A percentile compares a stretch with the other conserved stretches of the same genome.
phyloP scores from a whole-genome alignment of 1,140 invertebrate species.

The Drosophila pectinifera region DNA sequence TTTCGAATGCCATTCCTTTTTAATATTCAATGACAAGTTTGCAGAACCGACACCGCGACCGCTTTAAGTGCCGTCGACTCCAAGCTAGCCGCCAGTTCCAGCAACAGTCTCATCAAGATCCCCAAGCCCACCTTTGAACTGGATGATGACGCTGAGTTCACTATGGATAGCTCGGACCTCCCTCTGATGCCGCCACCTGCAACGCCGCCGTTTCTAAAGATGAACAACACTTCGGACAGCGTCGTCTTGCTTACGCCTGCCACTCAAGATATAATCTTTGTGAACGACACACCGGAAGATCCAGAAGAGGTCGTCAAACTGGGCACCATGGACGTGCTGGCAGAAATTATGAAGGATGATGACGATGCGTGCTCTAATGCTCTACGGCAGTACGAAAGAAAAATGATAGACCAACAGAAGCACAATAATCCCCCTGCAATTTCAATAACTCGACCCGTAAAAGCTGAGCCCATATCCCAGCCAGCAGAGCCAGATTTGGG shows the following conservation, averaged over 20 bases:
- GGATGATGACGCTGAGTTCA: conserved; percentile 36
- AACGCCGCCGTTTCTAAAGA: conserved; percentile 27
- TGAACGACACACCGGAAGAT: conserved; percentile 64
- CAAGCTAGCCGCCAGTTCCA: conserved; percentile 1
- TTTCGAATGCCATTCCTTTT: neutral
- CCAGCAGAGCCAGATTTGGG: conserved; percentile 18
- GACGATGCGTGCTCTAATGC: conserved; percentile 49
- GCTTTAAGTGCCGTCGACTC: conserved; percentile 23
- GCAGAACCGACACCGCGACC: conserved; percentile 55
- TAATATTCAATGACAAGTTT: conserved; percentile 53
- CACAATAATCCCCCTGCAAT: neutral
- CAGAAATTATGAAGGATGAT: conserved; percentile 62
- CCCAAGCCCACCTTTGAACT: conserved; percentile 43
- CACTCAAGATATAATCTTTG: conserved; percentile 76
- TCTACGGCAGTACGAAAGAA: conserved; percentile 44
- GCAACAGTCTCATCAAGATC: conserved; percentile 14
- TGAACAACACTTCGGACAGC: conserved; percentile 47
- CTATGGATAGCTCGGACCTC: neutral
- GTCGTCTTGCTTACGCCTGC: conserved; percentile 64
- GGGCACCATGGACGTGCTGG: conserved; percentile 69
- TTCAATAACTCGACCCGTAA: conserved; percentile 12
- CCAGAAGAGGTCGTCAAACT: conserved; percentile 35
- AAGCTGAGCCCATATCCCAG: conserved; percentile 54
- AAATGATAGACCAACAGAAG: conserved; percentile 52
- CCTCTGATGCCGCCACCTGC: conserved; percentile 26